These are phyloP conservation scores for Chloromyia formosa DNA, from an alignment of 2,888 invertebrate genomes.

Conservation along the genomic window DNA sequence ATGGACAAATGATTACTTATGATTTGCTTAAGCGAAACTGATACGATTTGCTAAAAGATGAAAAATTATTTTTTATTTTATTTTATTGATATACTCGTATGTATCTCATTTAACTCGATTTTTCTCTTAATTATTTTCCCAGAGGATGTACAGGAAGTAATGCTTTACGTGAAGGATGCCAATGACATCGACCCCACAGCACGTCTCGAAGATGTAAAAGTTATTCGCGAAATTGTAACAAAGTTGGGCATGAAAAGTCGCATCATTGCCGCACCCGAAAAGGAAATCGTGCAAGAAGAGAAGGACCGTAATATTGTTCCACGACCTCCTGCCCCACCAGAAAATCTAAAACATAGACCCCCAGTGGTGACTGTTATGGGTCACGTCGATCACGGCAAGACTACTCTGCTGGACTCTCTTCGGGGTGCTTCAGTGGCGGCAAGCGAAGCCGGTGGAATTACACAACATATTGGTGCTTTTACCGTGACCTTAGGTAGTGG, in stretches of 20 bases:
- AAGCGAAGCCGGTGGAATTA: constrained; percentile 97
- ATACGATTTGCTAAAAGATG: no score
- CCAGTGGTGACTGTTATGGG: constrained; percentile 99
- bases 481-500: constrained; percentile 77
- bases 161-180: constrained; percentile 72
- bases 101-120: no score
- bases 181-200: constrained; percentile 67
- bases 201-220: constrained; percentile 71
- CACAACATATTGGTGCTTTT: constrained; percentile 99
- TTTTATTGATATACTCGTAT: no score
- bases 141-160: constrained; percentile 76
- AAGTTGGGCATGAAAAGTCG: constrained; percentile 73
- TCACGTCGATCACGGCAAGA: constrained; percentile 99
- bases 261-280: constrained; percentile 65
- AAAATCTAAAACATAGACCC: constrained; percentile 76
- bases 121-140: no score
- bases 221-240: constrained; percentile 74
- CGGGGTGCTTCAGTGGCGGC: constrained; percentile 87
- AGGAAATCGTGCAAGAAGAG: constrained; percentile 50
- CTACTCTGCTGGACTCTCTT: constrained; percentile 90
- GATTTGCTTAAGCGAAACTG: no score
- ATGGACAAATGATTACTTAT: no score
- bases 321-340: constrained; percentile 72
- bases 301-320: constrained; percentile 68
- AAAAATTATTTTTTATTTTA: no score